Base-by-base conservation (phyloP, 1,140 invertebrate genomes). In the Drosophila ironensis region DNA sequence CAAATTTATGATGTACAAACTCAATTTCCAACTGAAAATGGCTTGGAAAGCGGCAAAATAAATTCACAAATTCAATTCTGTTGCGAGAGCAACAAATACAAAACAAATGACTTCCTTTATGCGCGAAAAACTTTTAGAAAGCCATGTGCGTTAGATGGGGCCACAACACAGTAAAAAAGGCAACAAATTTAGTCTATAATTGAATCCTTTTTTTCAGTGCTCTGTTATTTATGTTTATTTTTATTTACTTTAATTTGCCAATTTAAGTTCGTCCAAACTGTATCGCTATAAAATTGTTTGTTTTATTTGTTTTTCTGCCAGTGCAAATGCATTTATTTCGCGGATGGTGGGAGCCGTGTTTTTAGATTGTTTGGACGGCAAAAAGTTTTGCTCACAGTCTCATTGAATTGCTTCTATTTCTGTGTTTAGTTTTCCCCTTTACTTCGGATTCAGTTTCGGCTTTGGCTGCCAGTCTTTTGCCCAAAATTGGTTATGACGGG, bases 51-150 rank as follows among this genome's bases (percentile, higher is more conserved):
- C 51, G 44, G 22, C 12, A 41, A 47, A 67, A 57, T 66, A 75
- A 81, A 71, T 68, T 69, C 28, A 28, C 45, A 54, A 71, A 71
- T 70, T 70, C 28, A 72, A 71, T 76, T 69, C 54, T 61, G 67
- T 57, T 72, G 56, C 30, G 17, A 45, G 41, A 30, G 51, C 44
- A 77, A 60, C 69, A 60, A 60, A 68, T 51, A 78, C 75, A 86
- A 87, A 33, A 77, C 73, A 68, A 84, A 86, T 72, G 54, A 67
- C 66, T 84, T 86, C 66, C 80, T 67, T 71, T 70, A 47, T 38
- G 28, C 53, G 66, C 30, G 41, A 46, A 60, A 20, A 61, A 60
- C 56, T 60, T 63, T 63, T n/a, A 5, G 4, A 24, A n/a, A 28
- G 28, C 25, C 27, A 24, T 44, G 19, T 60, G 42, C 2, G 37